These are phyloP conservation scores for Poecilia gillii DNA, from an alignment of 2,797 vertebrate species.

Conservation along the genomic window DNA sequence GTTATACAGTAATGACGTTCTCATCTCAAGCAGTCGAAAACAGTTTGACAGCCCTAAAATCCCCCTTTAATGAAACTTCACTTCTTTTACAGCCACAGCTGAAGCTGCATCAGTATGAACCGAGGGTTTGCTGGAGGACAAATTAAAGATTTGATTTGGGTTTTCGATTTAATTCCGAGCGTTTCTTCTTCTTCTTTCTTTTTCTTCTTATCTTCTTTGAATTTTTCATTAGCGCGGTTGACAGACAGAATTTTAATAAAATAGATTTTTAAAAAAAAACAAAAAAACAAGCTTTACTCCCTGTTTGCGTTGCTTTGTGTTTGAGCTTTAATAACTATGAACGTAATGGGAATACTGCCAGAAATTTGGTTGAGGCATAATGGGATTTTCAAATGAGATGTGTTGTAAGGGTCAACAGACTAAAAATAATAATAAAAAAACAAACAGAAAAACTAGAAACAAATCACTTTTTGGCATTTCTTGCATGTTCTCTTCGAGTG, in stretches of 20 bases:
- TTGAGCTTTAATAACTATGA: slow-evolving; percentile 4
- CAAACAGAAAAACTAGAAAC: neutral
- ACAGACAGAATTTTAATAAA: slow-evolving; percentile 24
- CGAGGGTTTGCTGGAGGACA: slow-evolving; percentile 10
- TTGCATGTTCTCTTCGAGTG: slow-evolving; percentile 8
- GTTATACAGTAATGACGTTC: neutral
- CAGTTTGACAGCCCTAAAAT: slow-evolving; percentile 1
- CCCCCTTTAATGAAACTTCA: neutral
- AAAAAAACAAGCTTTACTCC: neutral
- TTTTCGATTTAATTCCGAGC: neutral
- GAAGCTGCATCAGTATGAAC: slow-evolving; percentile 17
- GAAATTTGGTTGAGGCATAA: neutral
- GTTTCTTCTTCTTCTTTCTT: too few species aligned
- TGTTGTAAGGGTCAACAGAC: slow-evolving; percentile 13
- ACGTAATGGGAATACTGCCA: slow-evolving; percentile 14
- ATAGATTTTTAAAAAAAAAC: neutral
- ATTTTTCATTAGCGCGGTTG: slow-evolving; percentile 8
- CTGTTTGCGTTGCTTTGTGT: slow-evolving; percentile 10
- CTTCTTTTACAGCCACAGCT: neutral
- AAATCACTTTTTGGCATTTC: neutral
- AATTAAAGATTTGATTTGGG: slow-evolving; percentile 36
- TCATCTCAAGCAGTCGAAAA: neutral
- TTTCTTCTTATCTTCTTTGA: neutral
- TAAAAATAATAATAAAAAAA: too few species aligned
- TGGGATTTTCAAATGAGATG: slow-evolving; percentile 12